Evolutionary conservation across 2,888 invertebrate genomes (phyloP), one percentile per base, ranked within the genome.

Genomic region (Drosophila barbarae): DNA sequence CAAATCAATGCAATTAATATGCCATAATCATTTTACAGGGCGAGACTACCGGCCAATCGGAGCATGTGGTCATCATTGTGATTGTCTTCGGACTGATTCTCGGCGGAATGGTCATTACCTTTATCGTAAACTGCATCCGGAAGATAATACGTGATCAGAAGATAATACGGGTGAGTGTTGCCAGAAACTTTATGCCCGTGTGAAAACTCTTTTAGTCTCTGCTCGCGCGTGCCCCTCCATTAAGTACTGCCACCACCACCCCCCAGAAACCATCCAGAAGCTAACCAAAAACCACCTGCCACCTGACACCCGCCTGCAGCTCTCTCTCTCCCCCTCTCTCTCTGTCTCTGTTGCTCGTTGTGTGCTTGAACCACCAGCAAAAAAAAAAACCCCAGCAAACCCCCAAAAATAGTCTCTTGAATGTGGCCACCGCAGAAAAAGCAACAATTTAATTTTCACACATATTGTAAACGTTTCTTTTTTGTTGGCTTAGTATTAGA

Each of bases 81-180:
- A 93, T 96, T 30, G 94, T 97, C 61, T 97, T 97, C 89, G 95
- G 95, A 23, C 90, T 96, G 60, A 96, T 97, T 71, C 92, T 97
- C 55, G 93, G 94, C 41, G 96, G 96, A 30, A 95, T 97, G 94
- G 95, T 95, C 86, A 93, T 95, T 86, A 95, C 96, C 41, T 96
- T 97, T 89, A 91, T 96, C 71, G 95, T 95, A 90, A 96, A 96
- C 87, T 97, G 97, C 89, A 92, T 95, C 73, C 92, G 94, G 76
- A 97, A 97, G 87, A 92, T 97, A 38, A 92, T 95, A 83, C 93
- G 95, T 87, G 96, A 97, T 90, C 96, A 96, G 86, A 93, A 94
- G 84, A 94, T 95, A 81, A 96, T 96, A 84, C 94, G 95, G 92
- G 96, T 96, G 90, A 91, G 92, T 90, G 69, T 35, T 36, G 34